Evolutionary conservation across 1,140 invertebrate species (phyloP), one percentile per base, ranked within the genome.

Genomic region (Rhopalosiphum maidis): DNA sequence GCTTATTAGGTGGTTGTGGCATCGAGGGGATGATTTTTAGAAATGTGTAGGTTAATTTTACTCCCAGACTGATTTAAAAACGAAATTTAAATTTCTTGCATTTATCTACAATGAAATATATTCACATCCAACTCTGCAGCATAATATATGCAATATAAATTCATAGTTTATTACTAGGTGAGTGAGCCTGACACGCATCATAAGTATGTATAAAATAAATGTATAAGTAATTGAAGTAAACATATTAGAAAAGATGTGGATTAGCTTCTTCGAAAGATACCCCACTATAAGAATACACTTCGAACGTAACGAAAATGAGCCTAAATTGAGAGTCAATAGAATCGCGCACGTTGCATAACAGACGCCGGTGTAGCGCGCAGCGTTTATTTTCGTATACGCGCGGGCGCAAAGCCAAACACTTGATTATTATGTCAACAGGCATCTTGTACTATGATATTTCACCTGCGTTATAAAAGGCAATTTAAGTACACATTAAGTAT

Each of bases 341-440:
- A n/a, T 21, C 25, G n/a, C 25, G 43, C 43, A 41, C 86, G 21
- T 6, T 25, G 35, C 54, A 54, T 25, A 54, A 55, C 46, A n/a
- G 35, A n/a, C 11, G 23, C 48, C 7, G 48, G n/a, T 35, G 51
- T 21, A 77, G 37, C 35, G 48, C 11, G n/a, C 18, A 4, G 35
- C 30, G 46, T 89, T 89, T 89, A 89, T 89, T 89, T 89, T 89
- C 51, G 88, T 89, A 89, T 48, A 87, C 15, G 35, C 51, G 88
- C 88, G 51, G 88, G 88, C 88, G 9, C 35, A 8, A 54, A 37
- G 88, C 88, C 88, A 89, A 35, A 89, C 9, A 55, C 55, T 37
- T 55, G 21, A 55, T 89, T 89, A 51, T 89, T 35, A n/a, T 77
- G 30, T 77, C 60, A 77, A n/a, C n/a, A n/a, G 60, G 15, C 30